Conservation (phyloP, 30 jellyfish, hydroid and myxozoan species). For the Hydractinia echinata region DNA sequence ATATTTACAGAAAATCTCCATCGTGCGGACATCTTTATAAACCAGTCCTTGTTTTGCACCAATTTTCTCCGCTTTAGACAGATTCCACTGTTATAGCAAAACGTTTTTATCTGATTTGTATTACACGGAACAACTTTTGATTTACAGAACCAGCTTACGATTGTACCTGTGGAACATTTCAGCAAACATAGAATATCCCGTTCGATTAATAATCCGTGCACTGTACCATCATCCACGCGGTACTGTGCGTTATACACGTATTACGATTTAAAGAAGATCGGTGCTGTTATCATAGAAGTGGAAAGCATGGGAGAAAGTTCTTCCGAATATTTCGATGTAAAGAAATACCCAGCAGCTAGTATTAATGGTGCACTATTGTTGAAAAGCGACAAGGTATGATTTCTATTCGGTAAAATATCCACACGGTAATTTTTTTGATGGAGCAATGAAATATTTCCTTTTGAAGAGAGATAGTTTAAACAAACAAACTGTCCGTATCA, state of each 20-base stretch:
- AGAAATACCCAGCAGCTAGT: constrained; percentile 32
- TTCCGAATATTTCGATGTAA: constrained; percentile 36
- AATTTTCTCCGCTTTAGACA: no score
- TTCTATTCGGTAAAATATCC: no score
- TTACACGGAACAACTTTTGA: neutral
- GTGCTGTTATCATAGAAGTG: constrained; percentile 44
- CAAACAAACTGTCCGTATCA: no score
- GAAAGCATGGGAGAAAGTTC: constrained; percentile 40
- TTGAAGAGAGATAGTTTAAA: no score
- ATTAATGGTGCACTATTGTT: constrained; percentile 60
- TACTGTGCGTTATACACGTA: constrained; percentile 52
- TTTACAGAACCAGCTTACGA: constrained; percentile 48
- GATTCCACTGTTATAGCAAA: no score
- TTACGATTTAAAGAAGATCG: constrained; percentile 34
- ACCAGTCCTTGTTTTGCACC: no score
- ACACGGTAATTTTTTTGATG: no score
- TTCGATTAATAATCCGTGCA: constrained; percentile 51
- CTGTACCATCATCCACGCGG: constrained; percentile 17
- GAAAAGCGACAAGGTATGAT: constrained; percentile 34
- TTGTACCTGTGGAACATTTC: constrained; percentile 48
- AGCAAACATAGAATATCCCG: constrained; percentile 24
- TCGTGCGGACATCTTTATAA: no score
- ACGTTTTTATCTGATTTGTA: no score
- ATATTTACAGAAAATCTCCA: no score
- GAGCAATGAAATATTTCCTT: no score